These are phyloP conservation scores for Octopus bimaculoides DNA, from an alignment of 1,140 invertebrate genomes.

Conservation along the genomic window DNA sequence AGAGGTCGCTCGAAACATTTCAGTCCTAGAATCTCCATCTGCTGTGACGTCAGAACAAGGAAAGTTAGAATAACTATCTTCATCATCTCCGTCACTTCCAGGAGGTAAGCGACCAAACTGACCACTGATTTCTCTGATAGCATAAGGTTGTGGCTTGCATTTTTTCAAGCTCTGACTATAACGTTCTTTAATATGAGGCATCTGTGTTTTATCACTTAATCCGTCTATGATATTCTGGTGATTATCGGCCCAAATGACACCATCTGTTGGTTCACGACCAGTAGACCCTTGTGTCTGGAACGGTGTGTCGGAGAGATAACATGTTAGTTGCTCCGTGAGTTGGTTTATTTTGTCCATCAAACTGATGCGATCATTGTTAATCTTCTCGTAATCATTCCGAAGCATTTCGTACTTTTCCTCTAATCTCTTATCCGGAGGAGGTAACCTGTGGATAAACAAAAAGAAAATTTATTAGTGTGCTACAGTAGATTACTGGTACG, in stretches of 20 bases:
- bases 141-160: neutral
- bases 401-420: neutral
- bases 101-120: neutral
- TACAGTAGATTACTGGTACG: too few relatives aligned
- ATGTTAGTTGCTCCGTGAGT: neutral
- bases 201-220: neutral
- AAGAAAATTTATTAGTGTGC: neutral
- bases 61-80: constrained; percentile 8
- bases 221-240: neutral
- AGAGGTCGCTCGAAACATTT: neutral
- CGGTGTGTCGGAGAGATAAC: neutral
- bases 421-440: neutral
- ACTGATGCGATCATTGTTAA: neutral
- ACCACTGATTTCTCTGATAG: neutral
- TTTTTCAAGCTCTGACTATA: neutral
- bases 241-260: neutral
- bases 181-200: neutral
- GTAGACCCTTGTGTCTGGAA: neutral
- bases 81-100: constrained; percentile 6
- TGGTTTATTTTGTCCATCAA: constrained; percentile 2
- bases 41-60: neutral
- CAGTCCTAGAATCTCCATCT: constrained; percentile 1
- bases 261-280: neutral
- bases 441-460: neutral
- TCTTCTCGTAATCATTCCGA: constrained; percentile 1